Evolutionary conservation across 2,888 invertebrate species (phyloP).

Genomic region (Lasioglossum zephyrum): DNA sequence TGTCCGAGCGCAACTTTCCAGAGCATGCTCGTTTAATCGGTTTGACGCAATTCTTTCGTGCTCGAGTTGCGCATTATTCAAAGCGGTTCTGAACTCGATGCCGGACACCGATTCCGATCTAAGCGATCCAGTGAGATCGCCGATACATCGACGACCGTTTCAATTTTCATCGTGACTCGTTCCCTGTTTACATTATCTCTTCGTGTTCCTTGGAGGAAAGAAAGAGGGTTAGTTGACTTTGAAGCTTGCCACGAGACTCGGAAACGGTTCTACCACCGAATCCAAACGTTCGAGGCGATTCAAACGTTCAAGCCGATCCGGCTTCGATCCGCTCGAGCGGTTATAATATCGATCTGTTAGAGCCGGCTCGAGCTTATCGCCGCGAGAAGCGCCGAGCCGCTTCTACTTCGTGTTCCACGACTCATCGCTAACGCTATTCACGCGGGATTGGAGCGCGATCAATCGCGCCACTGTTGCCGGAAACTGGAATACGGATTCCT

Average conservation of each 20-base stretch:
- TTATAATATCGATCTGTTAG: neutral
- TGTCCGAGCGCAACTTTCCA: neutral
- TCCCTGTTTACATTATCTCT: neutral
- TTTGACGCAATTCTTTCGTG: constrained; percentile 8
- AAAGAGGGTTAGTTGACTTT: neutral
- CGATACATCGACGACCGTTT: neutral
- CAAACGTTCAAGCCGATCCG: neutral
- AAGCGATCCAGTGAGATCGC: neutral
- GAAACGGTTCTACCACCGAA: neutral
- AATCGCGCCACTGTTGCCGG: neutral
- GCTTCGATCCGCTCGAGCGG: neutral
- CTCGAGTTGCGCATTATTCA: constrained; percentile 11
- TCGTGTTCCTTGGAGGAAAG: neutral
- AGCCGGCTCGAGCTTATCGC: neutral
- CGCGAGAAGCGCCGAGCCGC: neutral
- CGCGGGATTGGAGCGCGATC: constrained; percentile 1
- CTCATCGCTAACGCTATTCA: neutral
- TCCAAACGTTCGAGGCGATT: neutral
- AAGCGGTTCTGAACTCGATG: neutral
- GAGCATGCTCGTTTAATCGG: constrained; percentile 7
- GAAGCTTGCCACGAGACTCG: neutral
- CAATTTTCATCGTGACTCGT: neutral
- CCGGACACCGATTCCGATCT: neutral
- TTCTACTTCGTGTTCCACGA: constrained; percentile 17
- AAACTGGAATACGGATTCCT: neutral